Base-by-base conservation (phyloP, 2,113 vertebrate genomes). In the Cavia porcellus region DNA sequence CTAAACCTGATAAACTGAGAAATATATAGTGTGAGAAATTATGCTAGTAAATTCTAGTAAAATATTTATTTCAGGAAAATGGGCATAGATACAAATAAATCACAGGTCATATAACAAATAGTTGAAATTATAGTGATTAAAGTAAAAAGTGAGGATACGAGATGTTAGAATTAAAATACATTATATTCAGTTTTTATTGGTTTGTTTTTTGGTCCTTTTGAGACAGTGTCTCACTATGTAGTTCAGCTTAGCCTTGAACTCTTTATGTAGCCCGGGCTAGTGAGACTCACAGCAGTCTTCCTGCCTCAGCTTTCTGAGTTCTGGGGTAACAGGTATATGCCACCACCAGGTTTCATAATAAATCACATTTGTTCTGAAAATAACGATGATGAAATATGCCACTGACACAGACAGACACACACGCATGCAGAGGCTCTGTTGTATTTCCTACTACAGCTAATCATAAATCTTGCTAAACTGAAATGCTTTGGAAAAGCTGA, bases 401-500 rank as follows among this genome's bases (percentile, higher is more conserved):
- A 57, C 55, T 19, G 15, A 55, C 55, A 55, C 55, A 55, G 13
- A 55, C 55, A 17, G 50, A 52, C 68, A 72, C 14, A 38, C 15
- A n/a, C 7, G 22, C 35, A 72, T 17, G 22, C 15, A 38, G 2
- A n/a, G 10, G 14, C 11, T 81, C 25, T 72, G 7, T 30, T 15
- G 12, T 9, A 59, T 42, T 89, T 87, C 7, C 15, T 70, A 17
- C 12, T 30, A 1, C n/a, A 55, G 22, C 22, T n/a, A 47, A 2
- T 52, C 30, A 1, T 50, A 77, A 66, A 91, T 84, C n/a, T 95
- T 84, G 38, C 47, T 74, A 81, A 97, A 66, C 19, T 32, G 55
- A 94, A 92, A 24, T 92, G 32, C 9, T 52, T 95, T 47, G 74
- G 84, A 72, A 74, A 92, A 66, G 57, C 19, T 81, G 61, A 87